phyloP scores from a whole-genome alignment of 2,113 vertebrate genomes.

The Seriola dumerili region DNA sequence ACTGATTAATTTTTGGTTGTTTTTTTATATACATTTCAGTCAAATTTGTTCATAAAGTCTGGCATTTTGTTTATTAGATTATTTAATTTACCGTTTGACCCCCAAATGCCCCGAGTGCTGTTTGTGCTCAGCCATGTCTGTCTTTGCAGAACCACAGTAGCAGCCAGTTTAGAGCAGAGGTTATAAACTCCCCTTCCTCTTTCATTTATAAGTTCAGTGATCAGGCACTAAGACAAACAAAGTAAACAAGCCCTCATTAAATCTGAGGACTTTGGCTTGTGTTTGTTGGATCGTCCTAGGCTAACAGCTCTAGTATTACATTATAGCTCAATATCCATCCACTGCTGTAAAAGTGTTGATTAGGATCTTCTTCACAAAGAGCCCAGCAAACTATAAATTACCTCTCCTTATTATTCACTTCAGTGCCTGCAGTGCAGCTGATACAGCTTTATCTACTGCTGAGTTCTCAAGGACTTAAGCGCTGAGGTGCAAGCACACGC shows the following conservation, averaged over 20 bases:
- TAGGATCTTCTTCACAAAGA: constrained; percentile 60
- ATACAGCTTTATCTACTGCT: constrained; percentile 72
- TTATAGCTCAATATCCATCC: constrained; percentile 12
- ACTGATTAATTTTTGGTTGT: neutral
- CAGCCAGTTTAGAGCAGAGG: neutral
- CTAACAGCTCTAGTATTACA: constrained; percentile 20
- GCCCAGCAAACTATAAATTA: constrained; percentile 69
- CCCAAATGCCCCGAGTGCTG: neutral
- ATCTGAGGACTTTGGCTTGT: constrained; percentile 34
- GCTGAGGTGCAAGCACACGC: constrained; percentile 36
- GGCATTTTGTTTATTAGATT: neutral
- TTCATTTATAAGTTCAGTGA: neutral
- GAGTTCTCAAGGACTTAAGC: constrained; percentile 64
- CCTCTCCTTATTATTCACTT: constrained; percentile 64
- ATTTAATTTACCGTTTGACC: neutral
- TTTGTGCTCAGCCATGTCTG: neutral
- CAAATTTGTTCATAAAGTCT: neutral
- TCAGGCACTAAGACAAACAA: neutral
- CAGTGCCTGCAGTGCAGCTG: constrained; percentile 58
- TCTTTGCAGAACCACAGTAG: neutral
- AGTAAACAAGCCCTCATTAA: neutral
- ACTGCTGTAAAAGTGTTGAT: constrained; percentile 67
- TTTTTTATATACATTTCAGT: neutral
- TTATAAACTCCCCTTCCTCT: constrained; percentile 10
- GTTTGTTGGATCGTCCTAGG: constrained; percentile 24